phyloP scores from a whole-genome alignment of 2,888 invertebrate species.

The Andrena hattorfiana region DNA sequence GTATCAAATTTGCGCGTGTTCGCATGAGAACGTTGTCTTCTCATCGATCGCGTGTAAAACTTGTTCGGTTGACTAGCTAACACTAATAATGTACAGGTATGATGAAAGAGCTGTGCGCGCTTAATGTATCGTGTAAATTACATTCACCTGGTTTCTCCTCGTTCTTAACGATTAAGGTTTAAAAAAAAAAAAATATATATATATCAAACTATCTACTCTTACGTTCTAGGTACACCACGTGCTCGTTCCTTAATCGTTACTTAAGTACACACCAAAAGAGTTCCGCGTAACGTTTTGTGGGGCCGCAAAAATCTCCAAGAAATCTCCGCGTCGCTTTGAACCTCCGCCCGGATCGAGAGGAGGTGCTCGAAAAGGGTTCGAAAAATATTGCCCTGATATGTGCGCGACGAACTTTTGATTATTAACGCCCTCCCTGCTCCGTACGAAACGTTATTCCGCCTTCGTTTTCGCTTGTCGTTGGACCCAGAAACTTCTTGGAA shows the following conservation, averaged over 20 bases:
- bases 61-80: constrained; percentile 78
- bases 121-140: constrained; percentile 34
- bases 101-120: constrained; percentile 40
- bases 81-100: constrained; percentile 74
- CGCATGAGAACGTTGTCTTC: constrained; percentile 1
- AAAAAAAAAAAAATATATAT: constrained; percentile 27
- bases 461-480: neutral
- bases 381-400: constrained; percentile 50
- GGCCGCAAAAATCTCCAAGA: constrained; percentile 36
- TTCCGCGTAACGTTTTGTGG: constrained; percentile 34
- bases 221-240: constrained; percentile 46
- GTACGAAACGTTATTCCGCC: neutral
- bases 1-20: constrained; percentile 30
- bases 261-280: constrained; percentile 61
- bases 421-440: neutral
- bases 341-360: constrained; percentile 3
- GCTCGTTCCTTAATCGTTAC: constrained; percentile 47
- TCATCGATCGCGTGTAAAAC: constrained; percentile 39
- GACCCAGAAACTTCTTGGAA: constrained; percentile 44
- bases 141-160: constrained; percentile 36
- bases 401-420: neutral
- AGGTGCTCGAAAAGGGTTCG: neutral
- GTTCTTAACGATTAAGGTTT: constrained; percentile 41
- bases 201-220: constrained; percentile 65
- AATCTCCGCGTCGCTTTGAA: constrained; percentile 38